phyloP scores from a whole-genome alignment of 2,113 vertebrate genomes.

The Mola mola region DNA sequence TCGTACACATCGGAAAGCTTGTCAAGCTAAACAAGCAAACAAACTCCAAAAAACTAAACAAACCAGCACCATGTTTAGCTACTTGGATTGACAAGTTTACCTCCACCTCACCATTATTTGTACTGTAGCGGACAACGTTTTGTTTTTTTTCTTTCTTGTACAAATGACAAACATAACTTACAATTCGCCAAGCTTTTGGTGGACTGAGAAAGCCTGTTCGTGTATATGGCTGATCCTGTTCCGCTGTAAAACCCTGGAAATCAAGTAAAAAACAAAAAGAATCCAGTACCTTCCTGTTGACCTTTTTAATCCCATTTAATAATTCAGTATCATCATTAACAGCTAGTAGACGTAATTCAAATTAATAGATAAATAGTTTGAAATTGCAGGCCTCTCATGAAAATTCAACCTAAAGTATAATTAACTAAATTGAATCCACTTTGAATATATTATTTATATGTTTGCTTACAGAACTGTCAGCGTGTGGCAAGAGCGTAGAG shows the following conservation, averaged over 20 bases:
- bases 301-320: conserved; percentile 19
- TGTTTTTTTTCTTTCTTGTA: too few species aligned
- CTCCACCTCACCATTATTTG: too few species aligned
- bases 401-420: background rate
- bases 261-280: background rate
- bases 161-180: too few species aligned
- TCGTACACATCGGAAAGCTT: too few species aligned
- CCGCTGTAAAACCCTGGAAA: conserved; percentile 86
- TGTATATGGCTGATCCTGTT: conserved; percentile 90
- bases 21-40: too few species aligned
- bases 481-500: conserved; percentile 89
- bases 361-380: too few species aligned
- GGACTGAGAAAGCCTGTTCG: conserved; percentile 88
- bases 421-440: background rate
- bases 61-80: too few species aligned
- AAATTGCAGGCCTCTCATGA: conserved; percentile 3
- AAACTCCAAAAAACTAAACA: too few species aligned
- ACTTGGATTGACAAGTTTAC: too few species aligned
- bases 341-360: background rate
- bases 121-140: too few species aligned
- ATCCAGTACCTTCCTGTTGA: too few species aligned
- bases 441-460: conserved; percentile 3
- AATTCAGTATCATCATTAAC: background rate
- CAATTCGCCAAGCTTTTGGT: conserved; percentile 91
- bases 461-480: conserved; percentile 94